Evolutionary conservation across 2,888 invertebrate species (phyloP).

Genomic region (Drosophila suboccidentalis): DNA sequence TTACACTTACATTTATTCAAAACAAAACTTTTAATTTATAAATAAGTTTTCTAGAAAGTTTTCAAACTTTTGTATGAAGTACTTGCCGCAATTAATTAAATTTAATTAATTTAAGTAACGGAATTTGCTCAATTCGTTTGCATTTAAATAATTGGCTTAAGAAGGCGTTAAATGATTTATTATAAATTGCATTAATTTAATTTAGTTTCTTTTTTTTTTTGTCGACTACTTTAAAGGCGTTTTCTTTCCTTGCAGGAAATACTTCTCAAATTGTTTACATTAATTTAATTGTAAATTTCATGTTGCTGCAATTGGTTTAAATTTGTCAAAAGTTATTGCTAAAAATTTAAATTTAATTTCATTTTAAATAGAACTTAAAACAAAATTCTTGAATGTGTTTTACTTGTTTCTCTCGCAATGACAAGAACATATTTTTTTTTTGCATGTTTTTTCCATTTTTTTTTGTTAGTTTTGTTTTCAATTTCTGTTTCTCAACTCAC

Average conservation of each 20-base stretch:
- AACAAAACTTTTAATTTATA: conserved; percentile 9
- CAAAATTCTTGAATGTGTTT: conserved; percentile 81
- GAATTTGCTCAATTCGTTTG: conserved; percentile 51
- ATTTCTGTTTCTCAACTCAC: conserved; percentile 22
- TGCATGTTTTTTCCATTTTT: conserved; percentile 22
- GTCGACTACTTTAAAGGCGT: conserved; percentile 81
- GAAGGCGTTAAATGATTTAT: conserved; percentile 57
- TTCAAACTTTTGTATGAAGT: conserved; percentile 54
- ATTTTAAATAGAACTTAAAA: conserved; percentile 79
- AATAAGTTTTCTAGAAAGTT: conserved; percentile 17
- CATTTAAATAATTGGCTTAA: conserved; percentile 64
- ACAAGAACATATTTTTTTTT: conserved; percentile 38
- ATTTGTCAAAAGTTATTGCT: conserved; percentile 39
- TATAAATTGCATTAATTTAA: conserved; percentile 53
- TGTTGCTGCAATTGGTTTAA: conserved; percentile 46
- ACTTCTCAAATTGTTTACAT: conserved; percentile 75
- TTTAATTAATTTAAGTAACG: conserved; percentile 71
- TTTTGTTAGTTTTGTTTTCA: conserved; percentile 1
- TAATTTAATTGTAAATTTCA: conserved; percentile 35
- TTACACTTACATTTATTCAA: conserved; percentile 38
- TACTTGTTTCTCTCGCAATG: conserved; percentile 55
- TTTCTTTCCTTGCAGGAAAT: conserved; percentile 84
- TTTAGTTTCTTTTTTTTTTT: conserved; percentile 39
- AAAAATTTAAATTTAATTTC: conserved; percentile 62
- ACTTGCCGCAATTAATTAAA: conserved; percentile 58